Evolutionary conservation across 1,140 invertebrate genomes (phyloP).

Genomic region (Drosophila busckii): DNA sequence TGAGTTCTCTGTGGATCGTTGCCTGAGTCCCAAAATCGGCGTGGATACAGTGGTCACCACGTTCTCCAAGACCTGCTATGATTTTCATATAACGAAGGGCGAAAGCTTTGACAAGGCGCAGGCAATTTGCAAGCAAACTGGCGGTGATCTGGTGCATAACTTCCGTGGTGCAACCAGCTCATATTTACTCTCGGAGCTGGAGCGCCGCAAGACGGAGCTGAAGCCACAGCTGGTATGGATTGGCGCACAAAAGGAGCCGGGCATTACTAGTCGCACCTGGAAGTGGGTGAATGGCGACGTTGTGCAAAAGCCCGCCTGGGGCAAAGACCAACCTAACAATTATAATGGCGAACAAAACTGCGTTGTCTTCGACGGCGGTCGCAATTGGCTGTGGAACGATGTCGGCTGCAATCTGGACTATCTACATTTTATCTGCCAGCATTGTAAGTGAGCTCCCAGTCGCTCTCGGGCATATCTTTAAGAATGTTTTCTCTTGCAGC

Average conservation of each 20-base stretch:
- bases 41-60: slow-evolving; percentile 87
- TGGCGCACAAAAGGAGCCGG: slow-evolving; percentile 92
- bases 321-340: slow-evolving; percentile 95
- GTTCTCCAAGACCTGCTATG: slow-evolving; percentile 92
- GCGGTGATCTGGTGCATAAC: slow-evolving; percentile 88
- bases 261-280: slow-evolving; percentile 90
- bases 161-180: slow-evolving; percentile 83
- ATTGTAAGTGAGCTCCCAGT: slow-evolving; percentile 82
- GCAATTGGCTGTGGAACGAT: slow-evolving; percentile 96
- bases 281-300: slow-evolving; percentile 92
- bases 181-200: slow-evolving; percentile 89
- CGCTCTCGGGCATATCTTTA: not conserved
- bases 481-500: slow-evolving; percentile 80
- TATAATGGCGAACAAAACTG: slow-evolving; percentile 97
- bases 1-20: slow-evolving; percentile 91
- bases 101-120: slow-evolving; percentile 89
- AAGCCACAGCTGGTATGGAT: slow-evolving; percentile 95
- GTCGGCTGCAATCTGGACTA: slow-evolving; percentile 96
- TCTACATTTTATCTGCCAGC: slow-evolving; percentile 95
- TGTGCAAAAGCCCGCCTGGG: slow-evolving; percentile 90
- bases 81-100: slow-evolving; percentile 89
- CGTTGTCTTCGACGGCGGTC: slow-evolving; percentile 92
- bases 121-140: slow-evolving; percentile 85
- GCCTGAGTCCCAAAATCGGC: slow-evolving; percentile 84
- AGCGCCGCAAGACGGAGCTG: slow-evolving; percentile 86